phyloP scores from a whole-genome alignment of 2,113 vertebrate genomes.

The Naja naja region DNA sequence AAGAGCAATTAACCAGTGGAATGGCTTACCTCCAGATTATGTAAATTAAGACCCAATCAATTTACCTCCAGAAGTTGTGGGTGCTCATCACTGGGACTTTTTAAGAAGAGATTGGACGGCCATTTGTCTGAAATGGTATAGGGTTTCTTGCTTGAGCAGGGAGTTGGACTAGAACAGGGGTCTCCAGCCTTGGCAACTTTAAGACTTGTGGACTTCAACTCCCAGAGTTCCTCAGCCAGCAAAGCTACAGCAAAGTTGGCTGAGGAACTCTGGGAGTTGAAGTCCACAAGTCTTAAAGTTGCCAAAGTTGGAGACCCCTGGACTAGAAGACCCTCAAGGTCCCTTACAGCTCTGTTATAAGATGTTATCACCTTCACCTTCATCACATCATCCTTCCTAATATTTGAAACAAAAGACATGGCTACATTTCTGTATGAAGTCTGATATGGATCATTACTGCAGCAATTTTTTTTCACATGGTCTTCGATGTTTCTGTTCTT shows the following conservation, averaged over 20 bases:
- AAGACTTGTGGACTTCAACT: too few relatives aligned
- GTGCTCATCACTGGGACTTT: not conserved
- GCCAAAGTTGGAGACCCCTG: too few relatives aligned
- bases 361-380: not conserved
- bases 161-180: not conserved
- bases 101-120: not conserved
- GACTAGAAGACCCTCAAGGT: not conserved
- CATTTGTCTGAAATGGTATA: not conserved
- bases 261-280: too few relatives aligned
- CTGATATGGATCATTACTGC: not conserved
- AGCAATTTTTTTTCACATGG: not conserved
- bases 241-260: too few relatives aligned
- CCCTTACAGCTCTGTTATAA: not conserved
- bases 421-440: not conserved
- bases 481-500: not conserved
- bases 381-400: not conserved
- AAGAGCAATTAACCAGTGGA: not conserved
- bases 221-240: too few relatives aligned
- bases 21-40: not conserved
- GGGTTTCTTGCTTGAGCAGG: not conserved
- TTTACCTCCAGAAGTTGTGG: not conserved
- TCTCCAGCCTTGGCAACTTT: too few relatives aligned
- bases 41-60: not conserved
- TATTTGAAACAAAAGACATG: not conserved
- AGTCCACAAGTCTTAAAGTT: too few relatives aligned